Conservation (phyloP, 2,797 vertebrate genomes). For the Pteropus rufus region DNA sequence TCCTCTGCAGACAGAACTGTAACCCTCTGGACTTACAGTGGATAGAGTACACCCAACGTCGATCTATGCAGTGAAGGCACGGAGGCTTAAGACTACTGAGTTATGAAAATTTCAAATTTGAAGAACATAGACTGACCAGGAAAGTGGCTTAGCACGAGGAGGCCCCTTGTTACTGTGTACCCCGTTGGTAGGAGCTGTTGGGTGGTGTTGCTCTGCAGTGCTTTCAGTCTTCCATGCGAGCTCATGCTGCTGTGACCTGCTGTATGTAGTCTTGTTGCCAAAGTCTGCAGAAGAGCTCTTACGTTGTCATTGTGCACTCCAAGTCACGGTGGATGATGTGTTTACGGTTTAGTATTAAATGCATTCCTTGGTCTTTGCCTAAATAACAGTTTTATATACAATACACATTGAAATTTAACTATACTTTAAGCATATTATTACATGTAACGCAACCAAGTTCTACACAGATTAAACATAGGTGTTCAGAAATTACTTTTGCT, state of each 20-base stretch:
- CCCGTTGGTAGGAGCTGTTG: conserved; percentile 78
- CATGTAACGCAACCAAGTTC: conserved; percentile 66
- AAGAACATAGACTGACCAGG: conserved; percentile 71
- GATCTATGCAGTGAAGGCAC: conserved; percentile 79
- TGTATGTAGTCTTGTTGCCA: conserved; percentile 83
- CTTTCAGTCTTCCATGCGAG: conserved; percentile 83
- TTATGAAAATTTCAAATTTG: conserved; percentile 61
- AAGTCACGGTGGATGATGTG: conserved; percentile 77
- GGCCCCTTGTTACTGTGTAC: conserved; percentile 70
- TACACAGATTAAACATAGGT: conserved; percentile 54
- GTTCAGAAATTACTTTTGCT: conserved; percentile 66
- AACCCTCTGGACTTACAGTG: conserved; percentile 92
- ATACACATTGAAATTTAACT: conserved; percentile 73
- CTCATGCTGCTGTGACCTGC: conserved; percentile 83
- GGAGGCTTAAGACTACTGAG: conserved; percentile 79
- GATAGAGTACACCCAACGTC: conserved; percentile 74
- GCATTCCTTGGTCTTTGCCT: conserved; percentile 83
- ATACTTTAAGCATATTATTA: conserved; percentile 73
- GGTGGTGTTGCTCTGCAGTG: conserved; percentile 82
- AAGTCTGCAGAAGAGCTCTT: conserved; percentile 79
- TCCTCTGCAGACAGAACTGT: conserved; percentile 98
- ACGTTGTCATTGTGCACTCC: conserved; percentile 78
- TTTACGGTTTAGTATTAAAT: conserved; percentile 84
- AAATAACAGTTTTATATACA: conserved; percentile 79
- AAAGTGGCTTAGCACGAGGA: conserved; percentile 64